These are phyloP conservation scores for Caenorhabditis sinica DNA, from an alignment of 2,888 invertebrate species.

Conservation along the genomic window DNA sequence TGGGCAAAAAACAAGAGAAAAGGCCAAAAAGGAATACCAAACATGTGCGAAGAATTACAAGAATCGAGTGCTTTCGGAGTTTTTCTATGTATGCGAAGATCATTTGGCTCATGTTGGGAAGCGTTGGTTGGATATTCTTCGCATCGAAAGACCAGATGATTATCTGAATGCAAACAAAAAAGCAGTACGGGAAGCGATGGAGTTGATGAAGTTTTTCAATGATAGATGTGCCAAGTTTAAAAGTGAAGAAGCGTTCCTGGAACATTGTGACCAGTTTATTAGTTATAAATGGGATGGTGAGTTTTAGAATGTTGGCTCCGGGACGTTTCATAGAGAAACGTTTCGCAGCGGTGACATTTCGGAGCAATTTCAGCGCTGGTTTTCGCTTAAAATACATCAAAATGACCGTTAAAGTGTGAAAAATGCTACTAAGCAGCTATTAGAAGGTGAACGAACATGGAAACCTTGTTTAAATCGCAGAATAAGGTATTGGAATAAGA, in stretches of 20 bases:
- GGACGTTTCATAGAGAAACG: no score
- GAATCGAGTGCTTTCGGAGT: not conserved
- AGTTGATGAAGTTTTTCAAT: not conserved
- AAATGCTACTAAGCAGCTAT: no score
- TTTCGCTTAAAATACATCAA: no score
- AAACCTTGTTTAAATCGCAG: no score
- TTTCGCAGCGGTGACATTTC: no score
- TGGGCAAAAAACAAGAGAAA: not conserved
- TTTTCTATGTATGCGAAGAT: not conserved
- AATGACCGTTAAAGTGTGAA: no score
- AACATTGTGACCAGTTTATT: constrained; percentile 11
- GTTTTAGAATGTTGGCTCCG: not conserved
- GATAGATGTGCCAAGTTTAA: not conserved
- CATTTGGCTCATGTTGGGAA: not conserved
- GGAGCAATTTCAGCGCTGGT: no score
- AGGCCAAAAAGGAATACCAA: not conserved
- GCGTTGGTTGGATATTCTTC: not conserved
- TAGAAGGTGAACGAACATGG: no score
- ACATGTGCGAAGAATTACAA: not conserved
- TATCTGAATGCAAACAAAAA: not conserved
- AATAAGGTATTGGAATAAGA: no score
- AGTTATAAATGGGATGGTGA: constrained; percentile 2
- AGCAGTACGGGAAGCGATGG: not conserved
- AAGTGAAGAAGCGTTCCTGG: not conserved
- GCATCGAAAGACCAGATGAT: not conserved